Evolutionary conservation across 1,140 invertebrate genomes (phyloP).

Genomic region (Sinella curviseta): DNA sequence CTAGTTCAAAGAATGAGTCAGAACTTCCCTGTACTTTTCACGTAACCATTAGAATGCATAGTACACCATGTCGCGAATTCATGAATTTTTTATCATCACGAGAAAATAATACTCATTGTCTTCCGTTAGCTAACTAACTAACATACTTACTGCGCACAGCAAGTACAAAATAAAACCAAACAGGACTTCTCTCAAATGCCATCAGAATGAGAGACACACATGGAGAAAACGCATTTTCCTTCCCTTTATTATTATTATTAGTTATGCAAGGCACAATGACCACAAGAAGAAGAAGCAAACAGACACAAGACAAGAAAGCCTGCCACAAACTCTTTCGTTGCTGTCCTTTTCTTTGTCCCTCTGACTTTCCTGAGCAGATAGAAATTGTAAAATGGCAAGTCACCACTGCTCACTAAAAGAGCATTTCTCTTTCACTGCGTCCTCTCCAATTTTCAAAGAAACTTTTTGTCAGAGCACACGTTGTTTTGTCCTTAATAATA

Average conservation of each 20-base stretch:
- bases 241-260: neutral
- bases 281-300: neutral
- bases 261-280: neutral
- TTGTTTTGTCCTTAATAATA: slow-evolving; percentile 10
- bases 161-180: neutral
- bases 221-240: neutral
- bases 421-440: too few relatives aligned
- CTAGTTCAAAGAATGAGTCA: too few relatives aligned
- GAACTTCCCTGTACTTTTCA: too few relatives aligned
- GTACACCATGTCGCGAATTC: neutral
- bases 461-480: neutral
- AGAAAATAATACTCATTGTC: neutral
- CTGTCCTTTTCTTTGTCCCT: too few relatives aligned
- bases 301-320: neutral
- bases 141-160: neutral
- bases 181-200: neutral
- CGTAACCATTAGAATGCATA: too few relatives aligned
- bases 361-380: too few relatives aligned
- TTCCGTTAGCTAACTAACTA: neutral
- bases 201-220: neutral
- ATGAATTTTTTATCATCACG: slow-evolving; percentile 10
- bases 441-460: neutral
- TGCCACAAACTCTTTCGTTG: neutral
- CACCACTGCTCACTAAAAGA: too few relatives aligned
- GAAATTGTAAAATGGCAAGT: too few relatives aligned